A percentile compares a stretch with the other conserved stretches of the same genome.
Conservation (phyloP, 2,797 vertebrate genomes). For the Malacoctenus gilli region DNA sequence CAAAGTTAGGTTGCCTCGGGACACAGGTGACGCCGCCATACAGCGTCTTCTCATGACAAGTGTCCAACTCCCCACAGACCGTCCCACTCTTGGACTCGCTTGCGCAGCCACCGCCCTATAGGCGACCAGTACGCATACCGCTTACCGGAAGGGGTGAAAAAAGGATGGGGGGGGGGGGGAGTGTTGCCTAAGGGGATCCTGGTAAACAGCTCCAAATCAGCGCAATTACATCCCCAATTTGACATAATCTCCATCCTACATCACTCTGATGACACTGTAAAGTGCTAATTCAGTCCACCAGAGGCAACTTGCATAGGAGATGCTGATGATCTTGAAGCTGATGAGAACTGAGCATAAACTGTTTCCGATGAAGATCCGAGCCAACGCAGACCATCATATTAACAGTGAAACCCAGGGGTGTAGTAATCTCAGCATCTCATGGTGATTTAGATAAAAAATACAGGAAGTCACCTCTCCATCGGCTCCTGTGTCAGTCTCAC, state of each 20-base stretch:
- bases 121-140: slow-evolving; percentile 59
- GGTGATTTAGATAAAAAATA: not conserved
- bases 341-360: not conserved
- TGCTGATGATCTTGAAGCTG: not conserved
- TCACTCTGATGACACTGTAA: too few relatives aligned
- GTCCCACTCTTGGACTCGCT: slow-evolving; percentile 69
- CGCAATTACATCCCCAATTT: not conserved
- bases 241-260: not conserved
- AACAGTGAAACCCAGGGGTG: not conserved
- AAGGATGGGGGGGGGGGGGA: not conserved
- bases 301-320: too few relatives aligned
- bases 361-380: not conserved
- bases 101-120: slow-evolving; percentile 77
- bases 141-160: slow-evolving; percentile 7
- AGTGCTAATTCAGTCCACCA: too few relatives aligned
- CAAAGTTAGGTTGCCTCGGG: slow-evolving; percentile 43
- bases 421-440: slow-evolving; percentile 1
- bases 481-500: not conserved
- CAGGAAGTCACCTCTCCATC: not conserved
- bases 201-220: slow-evolving; percentile 32
- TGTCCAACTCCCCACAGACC: slow-evolving; percentile 62
- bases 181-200: too few relatives aligned
- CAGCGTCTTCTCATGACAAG: slow-evolving; percentile 41
- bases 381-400: slow-evolving; percentile 1
- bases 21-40: slow-evolving; percentile 17